Evolutionary conservation across 2,113 vertebrate genomes (phyloP).

Genomic region (Halcyon senegalensis): DNA sequence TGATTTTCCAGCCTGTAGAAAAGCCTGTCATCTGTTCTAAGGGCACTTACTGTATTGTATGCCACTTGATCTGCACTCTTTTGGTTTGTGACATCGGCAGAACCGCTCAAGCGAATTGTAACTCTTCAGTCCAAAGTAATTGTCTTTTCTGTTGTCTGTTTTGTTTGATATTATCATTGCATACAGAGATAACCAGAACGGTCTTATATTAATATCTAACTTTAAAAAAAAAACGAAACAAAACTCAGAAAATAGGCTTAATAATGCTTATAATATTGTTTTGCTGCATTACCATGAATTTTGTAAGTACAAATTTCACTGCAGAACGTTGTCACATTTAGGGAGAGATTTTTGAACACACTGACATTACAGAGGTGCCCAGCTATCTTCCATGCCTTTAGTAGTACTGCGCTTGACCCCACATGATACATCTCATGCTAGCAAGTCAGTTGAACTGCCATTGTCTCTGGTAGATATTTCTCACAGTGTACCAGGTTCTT

Average conservation of each 20-base stretch:
- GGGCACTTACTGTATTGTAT: not conserved
- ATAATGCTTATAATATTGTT: not conserved
- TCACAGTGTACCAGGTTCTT: not conserved
- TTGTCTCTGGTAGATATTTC: constrained; percentile 26
- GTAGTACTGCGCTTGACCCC: not conserved
- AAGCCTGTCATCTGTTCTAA: not conserved
- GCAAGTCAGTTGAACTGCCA: not conserved
- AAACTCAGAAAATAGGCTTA: not conserved
- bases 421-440: not conserved
- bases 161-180: not conserved
- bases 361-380: accelerated
- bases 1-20: not conserved
- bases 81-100: not conserved
- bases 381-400: not conserved
- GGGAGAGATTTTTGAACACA: not conserved
- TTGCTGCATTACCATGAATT: not conserved
- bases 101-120: not conserved
- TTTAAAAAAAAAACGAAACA: not conserved
- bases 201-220: not conserved
- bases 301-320: not conserved
- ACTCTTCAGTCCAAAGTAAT: not conserved
- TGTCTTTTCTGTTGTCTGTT: not conserved
- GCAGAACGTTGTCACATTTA: not conserved
- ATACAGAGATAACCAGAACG: not conserved
- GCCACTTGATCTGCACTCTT: not conserved